A percentile compares a stretch with the other conserved stretches of the same genome.
Conservation (phyloP, 2,113 vertebrate species). For the Amphilophus citrinellus region DNA sequence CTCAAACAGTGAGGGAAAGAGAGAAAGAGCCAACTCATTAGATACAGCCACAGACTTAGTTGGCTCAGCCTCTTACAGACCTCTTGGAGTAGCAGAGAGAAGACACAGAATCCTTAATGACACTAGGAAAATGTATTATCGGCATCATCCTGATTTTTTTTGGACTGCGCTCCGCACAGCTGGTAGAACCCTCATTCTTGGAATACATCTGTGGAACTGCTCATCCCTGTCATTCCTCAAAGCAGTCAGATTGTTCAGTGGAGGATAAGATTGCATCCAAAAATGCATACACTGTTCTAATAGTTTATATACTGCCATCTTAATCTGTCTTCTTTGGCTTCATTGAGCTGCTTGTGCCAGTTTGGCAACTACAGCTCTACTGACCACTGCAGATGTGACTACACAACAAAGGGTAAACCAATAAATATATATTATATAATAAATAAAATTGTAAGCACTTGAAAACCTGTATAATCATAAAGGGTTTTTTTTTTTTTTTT, state of each 20-base stretch:
- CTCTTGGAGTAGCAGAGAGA: slow-evolving; percentile 48
- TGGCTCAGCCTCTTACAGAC: slow-evolving; percentile 63
- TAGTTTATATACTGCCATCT: neutral
- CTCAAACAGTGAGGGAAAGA: neutral
- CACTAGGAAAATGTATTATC: slow-evolving; percentile 47
- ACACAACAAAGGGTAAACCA: neutral
- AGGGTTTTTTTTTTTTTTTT: neutral
- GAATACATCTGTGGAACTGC: slow-evolving; percentile 19
- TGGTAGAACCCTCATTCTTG: slow-evolving; percentile 41
- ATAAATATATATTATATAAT: neutral
- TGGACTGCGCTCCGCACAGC: slow-evolving; percentile 42
- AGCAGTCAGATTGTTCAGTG: slow-evolving; percentile 31
- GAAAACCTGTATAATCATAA: neutral
- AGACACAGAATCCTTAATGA: slow-evolving; percentile 55
- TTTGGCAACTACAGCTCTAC: neutral
- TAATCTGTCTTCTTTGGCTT: neutral
- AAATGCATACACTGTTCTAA: slow-evolving; percentile 4
- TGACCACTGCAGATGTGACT: neutral
- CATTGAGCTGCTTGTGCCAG: neutral
- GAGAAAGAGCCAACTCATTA: slow-evolving; percentile 60
- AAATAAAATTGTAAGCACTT: neutral
- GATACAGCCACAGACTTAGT: slow-evolving; percentile 55
- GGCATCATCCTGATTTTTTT: slow-evolving; percentile 51
- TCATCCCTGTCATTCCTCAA: slow-evolving; percentile 33
- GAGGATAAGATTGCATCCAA: slow-evolving; percentile 12